Evolutionary conservation across 2,888 invertebrate genomes (phyloP).

Genomic region (Hypomecis punctinalis): DNA sequence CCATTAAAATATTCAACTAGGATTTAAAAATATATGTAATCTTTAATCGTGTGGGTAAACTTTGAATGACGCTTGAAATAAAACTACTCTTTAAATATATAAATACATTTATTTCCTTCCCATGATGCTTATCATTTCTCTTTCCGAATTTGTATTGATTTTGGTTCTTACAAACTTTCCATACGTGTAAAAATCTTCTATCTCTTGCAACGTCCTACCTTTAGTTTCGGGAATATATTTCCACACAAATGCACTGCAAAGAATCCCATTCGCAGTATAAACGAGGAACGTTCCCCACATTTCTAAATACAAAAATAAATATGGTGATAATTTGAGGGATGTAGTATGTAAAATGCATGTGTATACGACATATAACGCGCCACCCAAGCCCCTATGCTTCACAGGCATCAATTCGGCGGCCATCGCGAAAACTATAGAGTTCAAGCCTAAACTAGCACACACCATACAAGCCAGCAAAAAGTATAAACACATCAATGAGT

Average conservation of each 20-base stretch:
- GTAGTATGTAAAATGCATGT: constrained; percentile 35
- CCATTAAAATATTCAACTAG: no score
- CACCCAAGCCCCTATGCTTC: constrained; percentile 42
- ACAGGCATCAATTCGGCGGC: constrained; percentile 42
- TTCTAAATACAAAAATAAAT: constrained; percentile 36
- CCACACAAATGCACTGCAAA: constrained; percentile 36
- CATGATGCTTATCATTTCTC: neutral
- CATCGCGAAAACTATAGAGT: constrained; percentile 28
- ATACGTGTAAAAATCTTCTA: constrained; percentile 38
- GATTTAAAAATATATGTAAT: no score
- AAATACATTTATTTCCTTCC: neutral
- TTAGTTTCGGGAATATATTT: constrained; percentile 42
- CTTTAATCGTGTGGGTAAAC: no score
- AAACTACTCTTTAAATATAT: no score
- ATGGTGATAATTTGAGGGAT: constrained; percentile 40
- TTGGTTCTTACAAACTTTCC: constrained; percentile 26
- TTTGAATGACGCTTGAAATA: no score
- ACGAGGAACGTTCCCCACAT: constrained; percentile 42
- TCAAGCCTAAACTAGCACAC: constrained; percentile 31
- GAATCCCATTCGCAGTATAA: constrained; percentile 28
- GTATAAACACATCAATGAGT: constrained; percentile 34
- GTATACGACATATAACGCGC: constrained; percentile 35
- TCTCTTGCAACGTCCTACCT: constrained; percentile 38
- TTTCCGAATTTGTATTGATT: neutral
- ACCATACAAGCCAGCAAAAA: constrained; percentile 34